Conservation (phyloP, 1,140 invertebrate genomes). For the Hycleus phaleratus region DNA sequence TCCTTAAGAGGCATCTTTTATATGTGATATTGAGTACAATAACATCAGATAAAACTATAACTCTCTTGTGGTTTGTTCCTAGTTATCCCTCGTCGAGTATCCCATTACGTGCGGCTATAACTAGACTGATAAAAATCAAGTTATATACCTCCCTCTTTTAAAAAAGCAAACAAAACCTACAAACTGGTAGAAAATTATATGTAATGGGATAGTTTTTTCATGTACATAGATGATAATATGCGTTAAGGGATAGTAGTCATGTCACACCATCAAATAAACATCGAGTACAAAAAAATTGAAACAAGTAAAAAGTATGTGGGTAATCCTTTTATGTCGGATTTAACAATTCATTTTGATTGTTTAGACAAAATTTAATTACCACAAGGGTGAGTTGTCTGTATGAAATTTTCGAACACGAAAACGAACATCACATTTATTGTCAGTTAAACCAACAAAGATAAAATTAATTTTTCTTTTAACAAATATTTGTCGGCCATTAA, state of each 20-base stretch:
- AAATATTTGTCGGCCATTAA: constrained; percentile 11
- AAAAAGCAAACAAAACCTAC: not conserved
- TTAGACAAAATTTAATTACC: too few relatives aligned
- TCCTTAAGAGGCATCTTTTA: too few relatives aligned
- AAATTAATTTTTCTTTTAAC: not conserved
- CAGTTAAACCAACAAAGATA: too few relatives aligned
- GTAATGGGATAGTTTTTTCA: constrained; percentile 18
- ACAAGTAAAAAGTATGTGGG: too few relatives aligned
- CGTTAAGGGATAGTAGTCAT: constrained; percentile 3
- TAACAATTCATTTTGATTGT: too few relatives aligned
- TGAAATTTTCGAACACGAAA: too few relatives aligned
- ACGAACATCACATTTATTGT: too few relatives aligned
- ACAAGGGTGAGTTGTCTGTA: too few relatives aligned
- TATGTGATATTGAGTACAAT: too few relatives aligned
- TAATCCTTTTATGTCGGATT: too few relatives aligned
- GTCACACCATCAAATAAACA: constrained; percentile 6
- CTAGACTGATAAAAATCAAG: constrained; percentile 13
- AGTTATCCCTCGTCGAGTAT: not conserved
- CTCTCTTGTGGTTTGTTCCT: too few relatives aligned
- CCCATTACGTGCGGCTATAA: not conserved
- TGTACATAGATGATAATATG: constrained; percentile 16
- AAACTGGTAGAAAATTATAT: constrained; percentile 12
- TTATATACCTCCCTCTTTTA: not conserved
- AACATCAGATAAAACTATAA: too few relatives aligned
- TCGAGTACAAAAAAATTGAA: not conserved